phyloP scores from a whole-genome alignment of 2,888 invertebrate species.

The Onchidella celtica region DNA sequence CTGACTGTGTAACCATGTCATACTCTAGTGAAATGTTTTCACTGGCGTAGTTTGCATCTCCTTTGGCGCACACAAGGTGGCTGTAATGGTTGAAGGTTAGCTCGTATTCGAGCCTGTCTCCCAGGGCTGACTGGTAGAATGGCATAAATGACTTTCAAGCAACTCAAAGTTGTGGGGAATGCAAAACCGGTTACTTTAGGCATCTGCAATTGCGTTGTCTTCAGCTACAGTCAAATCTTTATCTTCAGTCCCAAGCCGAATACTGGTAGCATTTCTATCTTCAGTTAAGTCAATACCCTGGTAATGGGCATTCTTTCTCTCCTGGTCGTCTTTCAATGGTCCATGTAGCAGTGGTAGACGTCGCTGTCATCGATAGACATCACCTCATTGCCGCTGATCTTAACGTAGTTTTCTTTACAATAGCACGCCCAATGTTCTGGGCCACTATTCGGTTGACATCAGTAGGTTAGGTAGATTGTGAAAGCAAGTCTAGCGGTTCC shows the following conservation, averaged over 20 bases:
- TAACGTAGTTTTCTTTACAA: neutral
- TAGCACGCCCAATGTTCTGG: neutral
- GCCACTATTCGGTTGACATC: conserved; percentile 1
- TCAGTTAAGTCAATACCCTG: neutral
- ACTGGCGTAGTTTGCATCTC: neutral
- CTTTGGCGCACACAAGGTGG: neutral
- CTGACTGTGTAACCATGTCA: neutral
- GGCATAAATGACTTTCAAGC: neutral
- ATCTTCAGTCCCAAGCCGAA: neutral
- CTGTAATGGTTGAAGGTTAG: conserved; percentile 4
- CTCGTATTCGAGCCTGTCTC: neutral
- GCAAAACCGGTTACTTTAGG: conserved; percentile 2
- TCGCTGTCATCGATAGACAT: neutral
- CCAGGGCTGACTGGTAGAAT: neutral
- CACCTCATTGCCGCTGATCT: neutral
- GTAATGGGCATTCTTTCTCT: neutral
- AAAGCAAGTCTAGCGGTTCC: neutral
- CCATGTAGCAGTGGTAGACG: neutral
- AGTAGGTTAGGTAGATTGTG: conserved; percentile 11
- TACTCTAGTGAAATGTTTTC: conserved; percentile 20
- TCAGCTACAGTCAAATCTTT: neutral
- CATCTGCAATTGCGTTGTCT: conserved; percentile 14
- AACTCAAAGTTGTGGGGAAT: neutral
- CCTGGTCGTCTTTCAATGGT: neutral
- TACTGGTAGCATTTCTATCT: neutral